phyloP scores from a whole-genome alignment of 2,113 vertebrate species.

The Apodemus sylvaticus region DNA sequence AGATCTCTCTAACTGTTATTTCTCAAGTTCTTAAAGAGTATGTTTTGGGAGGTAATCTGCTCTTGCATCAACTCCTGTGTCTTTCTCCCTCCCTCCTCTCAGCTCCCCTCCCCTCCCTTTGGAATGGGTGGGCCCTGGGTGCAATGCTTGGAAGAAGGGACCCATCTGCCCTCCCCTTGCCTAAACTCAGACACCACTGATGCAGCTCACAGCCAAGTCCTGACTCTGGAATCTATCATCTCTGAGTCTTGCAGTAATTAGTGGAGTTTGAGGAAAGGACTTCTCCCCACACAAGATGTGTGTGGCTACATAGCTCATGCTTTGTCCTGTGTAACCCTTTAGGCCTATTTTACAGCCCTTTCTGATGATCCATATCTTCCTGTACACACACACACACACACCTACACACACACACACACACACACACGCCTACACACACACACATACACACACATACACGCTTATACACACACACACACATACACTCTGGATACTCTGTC shows the following conservation, averaged over 20 bases:
- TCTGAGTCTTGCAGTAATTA: neutral
- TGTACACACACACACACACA: neutral
- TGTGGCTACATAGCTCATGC: neutral
- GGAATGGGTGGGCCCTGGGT: neutral
- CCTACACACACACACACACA: neutral
- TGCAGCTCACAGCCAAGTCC: neutral
- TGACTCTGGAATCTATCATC: neutral
- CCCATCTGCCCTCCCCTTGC: neutral
- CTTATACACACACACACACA: neutral
- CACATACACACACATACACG: neutral
- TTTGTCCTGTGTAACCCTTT: neutral
- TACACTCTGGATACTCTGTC: neutral
- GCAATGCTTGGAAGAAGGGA: neutral
- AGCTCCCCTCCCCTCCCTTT: too few relatives aligned
- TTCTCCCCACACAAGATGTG: neutral
- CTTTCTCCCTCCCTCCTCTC: neutral
- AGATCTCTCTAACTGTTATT: neutral
- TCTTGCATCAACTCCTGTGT: neutral
- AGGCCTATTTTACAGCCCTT: neutral
- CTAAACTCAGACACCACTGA: too few relatives aligned
- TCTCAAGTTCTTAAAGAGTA: neutral
- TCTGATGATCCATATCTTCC: neutral
- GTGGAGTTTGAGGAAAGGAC: neutral
- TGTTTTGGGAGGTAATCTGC: neutral
- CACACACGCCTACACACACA: neutral